Percentiles rank a stretch among this genome's conserved stretches.
Conservation (phyloP, 2,888 invertebrate genomes). For the Caenorhabditis doughertyi region DNA sequence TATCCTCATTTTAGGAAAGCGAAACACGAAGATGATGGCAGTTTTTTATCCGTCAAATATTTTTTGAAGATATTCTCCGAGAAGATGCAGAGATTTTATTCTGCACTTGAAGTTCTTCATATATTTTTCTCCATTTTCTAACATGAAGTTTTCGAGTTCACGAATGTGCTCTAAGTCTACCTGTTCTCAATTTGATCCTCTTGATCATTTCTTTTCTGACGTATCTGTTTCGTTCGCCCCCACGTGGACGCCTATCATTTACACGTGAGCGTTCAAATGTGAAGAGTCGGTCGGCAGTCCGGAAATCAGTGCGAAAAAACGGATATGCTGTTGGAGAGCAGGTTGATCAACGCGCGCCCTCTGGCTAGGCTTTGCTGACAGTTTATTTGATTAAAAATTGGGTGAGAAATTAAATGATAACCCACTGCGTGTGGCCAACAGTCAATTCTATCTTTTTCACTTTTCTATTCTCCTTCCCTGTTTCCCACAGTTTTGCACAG, state of each 20-base stretch:
- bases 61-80: constrained; percentile 41
- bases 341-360: constrained; percentile 49
- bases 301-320: constrained; percentile 49
- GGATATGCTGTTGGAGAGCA: constrained; percentile 52
- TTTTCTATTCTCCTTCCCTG: constrained; percentile 12
- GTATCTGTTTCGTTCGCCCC: constrained; percentile 15
- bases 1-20: constrained; percentile 44
- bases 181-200: constrained; percentile 7
- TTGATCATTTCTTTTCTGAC: constrained; percentile 30
- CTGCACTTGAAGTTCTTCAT: constrained; percentile 45
- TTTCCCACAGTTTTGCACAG: constrained; percentile 46
- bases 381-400: constrained; percentile 61
- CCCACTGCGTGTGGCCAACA: constrained; percentile 29
- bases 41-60: constrained; percentile 39
- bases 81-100: not conserved
- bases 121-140: constrained; percentile 24
- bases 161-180: not conserved
- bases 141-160: not conserved
- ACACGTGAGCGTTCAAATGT: constrained; percentile 40
- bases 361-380: constrained; percentile 42
- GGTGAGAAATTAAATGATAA: constrained; percentile 39
- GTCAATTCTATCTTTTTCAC: constrained; percentile 5
- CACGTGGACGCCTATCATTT: constrained; percentile 27
- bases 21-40: constrained; percentile 6
- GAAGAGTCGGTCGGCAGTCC: constrained; percentile 26